phyloP scores from a whole-genome alignment of 2,113 vertebrate genomes.

The Phodopus roborovskii region DNA sequence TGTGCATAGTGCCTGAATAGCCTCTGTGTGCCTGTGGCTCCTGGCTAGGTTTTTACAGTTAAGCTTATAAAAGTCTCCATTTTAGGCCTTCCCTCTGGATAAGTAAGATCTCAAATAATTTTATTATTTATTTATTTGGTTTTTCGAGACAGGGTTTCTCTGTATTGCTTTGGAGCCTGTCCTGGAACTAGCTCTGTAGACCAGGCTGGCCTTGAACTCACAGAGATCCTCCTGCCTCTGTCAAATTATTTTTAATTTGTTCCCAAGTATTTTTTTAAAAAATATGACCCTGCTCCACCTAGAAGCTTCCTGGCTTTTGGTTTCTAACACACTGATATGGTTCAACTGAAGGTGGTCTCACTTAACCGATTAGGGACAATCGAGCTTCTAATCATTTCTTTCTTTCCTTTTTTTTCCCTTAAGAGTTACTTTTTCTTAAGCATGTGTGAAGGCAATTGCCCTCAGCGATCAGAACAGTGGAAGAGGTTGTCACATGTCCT shows the following conservation, averaged over 20 bases:
- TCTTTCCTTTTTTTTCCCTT: neutral
- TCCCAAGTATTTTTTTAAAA: neutral
- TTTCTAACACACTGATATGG: neutral
- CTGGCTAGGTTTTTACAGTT: neutral
- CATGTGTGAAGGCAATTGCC: neutral
- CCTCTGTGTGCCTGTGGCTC: neutral
- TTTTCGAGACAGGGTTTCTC: no score
- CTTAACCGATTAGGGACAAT: neutral
- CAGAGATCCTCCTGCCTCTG: no score
- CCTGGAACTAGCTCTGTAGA: no score
- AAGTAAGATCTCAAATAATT: neutral
- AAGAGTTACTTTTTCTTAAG: neutral
- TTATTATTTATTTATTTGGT: no score
- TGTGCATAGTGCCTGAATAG: neutral
- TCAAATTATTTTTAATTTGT: neutral
- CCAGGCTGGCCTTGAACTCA: no score
- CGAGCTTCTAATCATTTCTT: conserved; percentile 10
- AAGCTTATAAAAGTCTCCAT: neutral
- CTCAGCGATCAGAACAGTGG: neutral
- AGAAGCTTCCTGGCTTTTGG: neutral
- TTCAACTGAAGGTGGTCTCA: neutral
- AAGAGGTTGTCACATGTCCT: neutral
- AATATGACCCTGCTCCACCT: neutral
- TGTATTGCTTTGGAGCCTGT: no score
- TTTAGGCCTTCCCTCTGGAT: neutral